Base-by-base conservation (phyloP, 2,797 vertebrate species). In the Lutjanus argentimaculatus region DNA sequence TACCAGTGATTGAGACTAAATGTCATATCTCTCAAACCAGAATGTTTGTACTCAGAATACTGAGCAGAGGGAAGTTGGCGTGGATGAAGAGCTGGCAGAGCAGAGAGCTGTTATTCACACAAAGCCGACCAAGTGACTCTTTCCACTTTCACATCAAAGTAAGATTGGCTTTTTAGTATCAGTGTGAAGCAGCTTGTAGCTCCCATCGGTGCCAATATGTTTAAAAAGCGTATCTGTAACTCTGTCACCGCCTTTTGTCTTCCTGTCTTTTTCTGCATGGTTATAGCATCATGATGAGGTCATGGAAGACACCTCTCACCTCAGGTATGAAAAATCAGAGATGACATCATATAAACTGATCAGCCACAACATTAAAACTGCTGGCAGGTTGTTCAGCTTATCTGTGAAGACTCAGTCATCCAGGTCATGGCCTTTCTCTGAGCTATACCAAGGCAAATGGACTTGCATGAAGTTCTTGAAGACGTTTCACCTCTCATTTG, bases 1-100 rank as follows among this genome's bases (percentile, higher is more conserved):
- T 89, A 93, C 51, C 73, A 75, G 68, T 83, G 90, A 92, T 76
- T 85, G 88, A 80, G 85, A 85, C 70, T 85, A 89, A 93, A 92
- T 84, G 90, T 89, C 86, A 88, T 89, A 90, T 89, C 87, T 90
- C 83, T 91, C 73, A 75, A 71, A 80, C 11, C 84, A 86, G 86
- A 74, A 49, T 82, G 88, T 84, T 88, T 86, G 72, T 66, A 51
- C 77, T 74, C 73, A 21, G 87, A 86, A 78, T 85, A 76, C 55
- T 65, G 83, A 91, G 76, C 79, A 67, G 79, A 17, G 55, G 65
- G 83, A 76, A 74, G 80, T 52, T 72, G 59, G 69, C 67, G 52
- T 4, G 52, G 70, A 75, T 75, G 48, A 69, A 75, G 66, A 77
- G 71, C 63, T 66, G 72, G 64, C 67, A 22, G 61, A 84, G 57